Percentiles rank a stretch among this genome's conserved stretches.
Evolutionary conservation across 2,797 vertebrate species (phyloP).

Genomic region (Sebastes trivittatus): DNA sequence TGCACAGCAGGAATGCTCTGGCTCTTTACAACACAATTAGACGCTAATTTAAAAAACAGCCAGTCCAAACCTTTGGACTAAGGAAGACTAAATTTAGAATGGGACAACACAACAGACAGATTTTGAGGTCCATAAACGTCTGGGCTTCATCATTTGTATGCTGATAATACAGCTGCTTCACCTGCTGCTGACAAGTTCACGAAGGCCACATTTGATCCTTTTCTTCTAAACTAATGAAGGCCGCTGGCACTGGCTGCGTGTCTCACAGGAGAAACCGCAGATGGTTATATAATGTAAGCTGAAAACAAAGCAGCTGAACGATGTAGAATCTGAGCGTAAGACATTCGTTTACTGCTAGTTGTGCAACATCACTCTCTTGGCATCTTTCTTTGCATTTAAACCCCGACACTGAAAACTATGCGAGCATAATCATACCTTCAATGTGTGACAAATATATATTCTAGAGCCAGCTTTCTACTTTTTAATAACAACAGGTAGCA

Average conservation of each 20-base stretch:
- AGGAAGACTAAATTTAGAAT: neutral
- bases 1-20: constrained; percentile 25
- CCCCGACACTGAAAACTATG: neutral
- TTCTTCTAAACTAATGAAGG: constrained; percentile 50
- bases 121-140: neutral
- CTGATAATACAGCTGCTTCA: constrained; percentile 30
- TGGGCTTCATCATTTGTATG: constrained; percentile 36
- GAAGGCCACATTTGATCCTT: constrained; percentile 47
- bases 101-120: neutral
- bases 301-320: constrained; percentile 26
- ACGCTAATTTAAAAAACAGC: neutral
- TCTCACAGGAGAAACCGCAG: neutral
- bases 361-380: neutral
- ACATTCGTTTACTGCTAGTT: neutral
- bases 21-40: constrained; percentile 6
- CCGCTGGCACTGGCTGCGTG: constrained; percentile 9
- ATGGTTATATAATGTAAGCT: neutral
- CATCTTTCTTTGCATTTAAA: neutral
- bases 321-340: neutral
- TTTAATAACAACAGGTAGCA: constrained; percentile 9
- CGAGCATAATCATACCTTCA: neutral
- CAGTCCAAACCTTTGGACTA: neutral
- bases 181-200: constrained; percentile 39
- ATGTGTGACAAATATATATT: neutral
- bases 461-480: neutral